These are phyloP conservation scores for Elmis aenea DNA, from an alignment of 2,888 invertebrate species.

Conservation along the genomic window DNA sequence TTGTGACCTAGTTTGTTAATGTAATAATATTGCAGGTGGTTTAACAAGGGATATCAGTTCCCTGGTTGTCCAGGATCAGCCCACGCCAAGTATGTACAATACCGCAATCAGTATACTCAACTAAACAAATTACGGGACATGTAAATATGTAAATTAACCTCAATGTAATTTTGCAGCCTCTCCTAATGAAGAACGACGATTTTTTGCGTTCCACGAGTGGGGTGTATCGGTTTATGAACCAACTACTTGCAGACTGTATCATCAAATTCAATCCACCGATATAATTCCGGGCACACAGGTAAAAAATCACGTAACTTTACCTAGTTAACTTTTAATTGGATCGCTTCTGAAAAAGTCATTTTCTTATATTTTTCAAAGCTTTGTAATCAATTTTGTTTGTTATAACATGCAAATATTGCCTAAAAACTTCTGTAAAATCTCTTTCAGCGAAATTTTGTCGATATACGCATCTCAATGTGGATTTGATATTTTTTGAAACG, in stretches of 20 bases:
- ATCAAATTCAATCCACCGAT: constrained; percentile 65
- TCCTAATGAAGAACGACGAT: constrained; percentile 58
- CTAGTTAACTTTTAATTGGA: no score
- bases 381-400: no score
- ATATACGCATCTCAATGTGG: no score
- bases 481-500: no score
- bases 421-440: no score
- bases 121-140: constrained; percentile 15
- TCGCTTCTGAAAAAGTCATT: no score
- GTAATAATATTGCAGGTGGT: constrained; percentile 46
- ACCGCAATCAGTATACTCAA: constrained; percentile 11
- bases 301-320: constrained; percentile 12
- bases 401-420: no score
- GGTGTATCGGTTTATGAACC: constrained; percentile 72
- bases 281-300: constrained; percentile 67
- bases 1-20: background rate
- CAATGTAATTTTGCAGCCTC: constrained; percentile 46
- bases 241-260: constrained; percentile 62
- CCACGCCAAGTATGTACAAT: constrained; percentile 56
- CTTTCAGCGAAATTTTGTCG: no score
- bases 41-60: constrained; percentile 66
- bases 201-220: constrained; percentile 71
- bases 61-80: constrained; percentile 66
- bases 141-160: constrained; percentile 25
- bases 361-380: no score